Evolutionary conservation across 1,140 invertebrate genomes (phyloP).

Genomic region (Homalodisca vitripennis): DNA sequence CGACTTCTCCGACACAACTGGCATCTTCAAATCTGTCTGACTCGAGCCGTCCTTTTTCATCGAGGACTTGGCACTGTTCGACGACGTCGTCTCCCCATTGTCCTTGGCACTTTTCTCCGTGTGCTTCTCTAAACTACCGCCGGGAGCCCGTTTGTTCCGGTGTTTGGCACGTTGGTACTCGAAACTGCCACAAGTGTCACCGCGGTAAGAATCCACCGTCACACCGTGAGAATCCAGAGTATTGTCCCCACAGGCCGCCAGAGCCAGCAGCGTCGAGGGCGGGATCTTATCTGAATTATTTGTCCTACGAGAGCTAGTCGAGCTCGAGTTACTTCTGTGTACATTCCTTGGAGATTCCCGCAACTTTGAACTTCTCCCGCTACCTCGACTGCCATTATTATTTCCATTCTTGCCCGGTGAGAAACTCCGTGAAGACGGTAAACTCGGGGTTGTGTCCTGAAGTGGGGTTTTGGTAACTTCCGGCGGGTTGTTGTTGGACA

Average conservation of each 20-base stretch:
- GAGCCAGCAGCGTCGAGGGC: constrained; percentile 49
- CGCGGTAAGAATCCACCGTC: constrained; percentile 45
- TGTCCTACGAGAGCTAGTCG: constrained; percentile 26
- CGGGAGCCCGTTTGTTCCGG: constrained; percentile 16
- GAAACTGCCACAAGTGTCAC: constrained; percentile 63
- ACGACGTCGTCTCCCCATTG: constrained; percentile 49
- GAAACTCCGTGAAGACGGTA: constrained; percentile 39
- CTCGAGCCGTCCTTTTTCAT: constrained; percentile 60
- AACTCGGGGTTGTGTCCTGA: constrained; percentile 26
- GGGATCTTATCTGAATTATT: constrained; percentile 48
- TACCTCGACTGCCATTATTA: constrained; percentile 36
- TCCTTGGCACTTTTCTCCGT: constrained; percentile 51
- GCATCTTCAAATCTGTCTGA: constrained; percentile 55
- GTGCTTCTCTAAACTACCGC: constrained; percentile 33
- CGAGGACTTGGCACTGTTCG: constrained; percentile 41
- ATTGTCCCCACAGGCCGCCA: constrained; percentile 43
- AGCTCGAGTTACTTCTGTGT: constrained; percentile 24
- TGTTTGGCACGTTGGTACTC: constrained; percentile 50
- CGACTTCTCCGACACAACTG: constrained; percentile 1
- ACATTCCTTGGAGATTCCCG: constrained; percentile 23
- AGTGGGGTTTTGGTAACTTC: constrained; percentile 30
- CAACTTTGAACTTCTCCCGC: constrained; percentile 28
- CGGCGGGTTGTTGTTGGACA: constrained; percentile 39
- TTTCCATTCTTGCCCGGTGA: constrained; percentile 38
- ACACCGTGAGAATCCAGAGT: constrained; percentile 47